These are phyloP conservation scores for Chrysaora quinquecirrha DNA, from an alignment of 30 jellyfish, hydroid and myxozoan genomes.

Conservation along the genomic window DNA sequence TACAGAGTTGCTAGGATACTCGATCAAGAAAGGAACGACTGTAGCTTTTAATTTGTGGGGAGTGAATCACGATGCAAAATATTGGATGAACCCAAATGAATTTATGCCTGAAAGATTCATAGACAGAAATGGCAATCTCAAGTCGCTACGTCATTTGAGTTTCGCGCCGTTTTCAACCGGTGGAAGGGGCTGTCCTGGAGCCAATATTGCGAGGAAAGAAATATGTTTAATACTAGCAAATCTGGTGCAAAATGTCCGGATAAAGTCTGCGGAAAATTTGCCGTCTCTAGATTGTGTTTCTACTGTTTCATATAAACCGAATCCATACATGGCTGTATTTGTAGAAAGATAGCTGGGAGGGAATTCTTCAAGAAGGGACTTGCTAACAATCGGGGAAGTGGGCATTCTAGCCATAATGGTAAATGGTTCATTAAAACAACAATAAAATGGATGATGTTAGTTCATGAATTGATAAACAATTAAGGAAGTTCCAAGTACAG, in stretches of 20 bases:
- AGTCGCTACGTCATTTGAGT: conserved; percentile 5
- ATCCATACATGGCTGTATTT: neutral
- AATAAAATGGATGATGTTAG: too few species aligned
- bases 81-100: conserved; percentile 36
- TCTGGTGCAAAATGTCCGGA: conserved; percentile 8
- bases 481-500: too few species aligned
- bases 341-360: neutral
- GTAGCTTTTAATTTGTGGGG: conserved; percentile 53
- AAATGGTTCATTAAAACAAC: too few species aligned
- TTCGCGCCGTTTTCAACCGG: conserved; percentile 45
- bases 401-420: too few species aligned
- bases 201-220: conserved; percentile 34
- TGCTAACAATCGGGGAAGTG: too few species aligned
- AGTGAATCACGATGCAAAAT: conserved; percentile 29
- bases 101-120: conserved; percentile 29
- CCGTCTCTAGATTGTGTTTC: conserved; percentile 14
- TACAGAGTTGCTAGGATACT: conserved; percentile 33
- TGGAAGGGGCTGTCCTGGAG: conserved; percentile 54
- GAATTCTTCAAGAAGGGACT: too few species aligned
- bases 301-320: conserved; percentile 15
- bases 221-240: conserved; percentile 17
- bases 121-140: conserved; percentile 6
- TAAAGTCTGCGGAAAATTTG: conserved; percentile 4
- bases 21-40: conserved; percentile 42
- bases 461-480: too few species aligned